Conservation (phyloP, 2,797 vertebrate species). For the Jordanella pulchra region DNA sequence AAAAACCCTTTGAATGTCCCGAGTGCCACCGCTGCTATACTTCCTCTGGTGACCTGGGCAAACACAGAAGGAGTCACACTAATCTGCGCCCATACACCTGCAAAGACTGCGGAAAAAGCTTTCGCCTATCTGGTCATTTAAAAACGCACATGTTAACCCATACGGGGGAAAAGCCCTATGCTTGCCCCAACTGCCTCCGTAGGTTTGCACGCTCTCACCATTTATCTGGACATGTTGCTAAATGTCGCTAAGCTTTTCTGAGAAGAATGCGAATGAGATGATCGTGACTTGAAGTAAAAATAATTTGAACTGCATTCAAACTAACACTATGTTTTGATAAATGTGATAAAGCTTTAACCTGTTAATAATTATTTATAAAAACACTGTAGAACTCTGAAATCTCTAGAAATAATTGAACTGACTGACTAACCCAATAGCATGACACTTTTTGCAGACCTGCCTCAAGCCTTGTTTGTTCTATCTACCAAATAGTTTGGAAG, state of each 20-base stretch:
- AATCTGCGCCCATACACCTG: constrained; percentile 80
- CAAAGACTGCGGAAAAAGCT: constrained; percentile 77
- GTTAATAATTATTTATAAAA: constrained; percentile 46
- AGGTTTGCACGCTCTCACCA: constrained; percentile 81
- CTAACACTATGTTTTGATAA: constrained; percentile 26
- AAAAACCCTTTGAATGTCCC: constrained; percentile 80
- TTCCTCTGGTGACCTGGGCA: constrained; percentile 80
- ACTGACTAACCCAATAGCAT: constrained; percentile 32
- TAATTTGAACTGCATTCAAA: constrained; percentile 1
- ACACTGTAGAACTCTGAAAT: constrained; percentile 23
- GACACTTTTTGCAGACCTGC: constrained; percentile 20
- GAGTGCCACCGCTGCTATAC: constrained; percentile 80
- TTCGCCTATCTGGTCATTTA: constrained; percentile 78
- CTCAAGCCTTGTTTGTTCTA: constrained; percentile 5
- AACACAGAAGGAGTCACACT: constrained; percentile 80
- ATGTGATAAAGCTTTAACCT: constrained; percentile 24
- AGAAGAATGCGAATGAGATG: constrained; percentile 23
- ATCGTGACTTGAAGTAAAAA: neutral
- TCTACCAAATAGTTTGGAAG: neutral
- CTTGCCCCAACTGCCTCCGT: constrained; percentile 78
- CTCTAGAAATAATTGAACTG: constrained; percentile 26
- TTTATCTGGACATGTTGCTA: constrained; percentile 78
- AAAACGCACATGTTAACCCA: constrained; percentile 81
- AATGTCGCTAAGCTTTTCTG: constrained; percentile 66
- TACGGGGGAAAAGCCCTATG: constrained; percentile 81